Base-by-base conservation (phyloP, 2,797 vertebrate species). In the Rhyacichthys aspro region DNA sequence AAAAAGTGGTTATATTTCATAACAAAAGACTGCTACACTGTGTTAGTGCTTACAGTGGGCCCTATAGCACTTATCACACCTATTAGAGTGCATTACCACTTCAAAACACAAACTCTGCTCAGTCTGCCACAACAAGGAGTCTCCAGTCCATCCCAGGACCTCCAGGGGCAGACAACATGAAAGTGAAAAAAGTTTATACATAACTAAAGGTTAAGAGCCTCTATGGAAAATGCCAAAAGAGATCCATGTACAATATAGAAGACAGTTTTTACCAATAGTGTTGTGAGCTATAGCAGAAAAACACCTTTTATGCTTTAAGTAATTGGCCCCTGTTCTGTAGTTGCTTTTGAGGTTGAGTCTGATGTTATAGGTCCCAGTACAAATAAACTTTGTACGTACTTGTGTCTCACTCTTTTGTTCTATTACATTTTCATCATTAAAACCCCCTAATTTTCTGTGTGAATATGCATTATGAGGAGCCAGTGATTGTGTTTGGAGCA, bases 41-140 rank as follows among this genome's bases (percentile, higher is more conserved):
- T 17, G 72, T 88, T 90, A 88, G 63, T 59, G 84, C 80, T 74
- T 59, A 68, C 77, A 74, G 65, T 88, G 80, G 63, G 76, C 84
- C 82, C 76, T 28, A 56, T 77, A 86, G 86, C 79, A 74, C 67
- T 89, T 84, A 89, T 86, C 85, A 82, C 72, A 82, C 76, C 82
- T 74, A 89, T 89, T 89, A 90, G 77, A 82, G 63, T 41, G 76
- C 82, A 90, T 92, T 89, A 89, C 78, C 86, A 88, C 86, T 92
- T 90, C 89, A 90, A 90, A 89, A 89, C 87, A 82, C 47, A 88
- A 84, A 81, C 76, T 72, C 78, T 81, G 54, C 67, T 59, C 60
- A 72, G 75, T 76, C 71, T 58, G 10, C 55, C 74, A 83, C 81
- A 67, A 79, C 71, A 33, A 65, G 54, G 72, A 59, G 61, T 75